phyloP scores from a whole-genome alignment of 35 echinoderm and acorn worm species.

The Ptychodera flava region DNA sequence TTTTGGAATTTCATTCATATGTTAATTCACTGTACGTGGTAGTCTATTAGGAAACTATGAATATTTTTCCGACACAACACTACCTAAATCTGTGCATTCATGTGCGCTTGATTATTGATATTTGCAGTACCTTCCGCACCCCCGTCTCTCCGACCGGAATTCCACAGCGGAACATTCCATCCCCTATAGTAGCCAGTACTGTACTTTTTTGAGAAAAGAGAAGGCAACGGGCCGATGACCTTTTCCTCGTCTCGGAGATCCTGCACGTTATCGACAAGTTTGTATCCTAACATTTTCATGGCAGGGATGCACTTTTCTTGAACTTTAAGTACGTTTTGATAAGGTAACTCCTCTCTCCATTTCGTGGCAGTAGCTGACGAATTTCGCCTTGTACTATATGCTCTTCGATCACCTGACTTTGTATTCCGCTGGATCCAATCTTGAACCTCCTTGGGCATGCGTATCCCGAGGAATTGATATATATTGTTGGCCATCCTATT shows the following conservation, averaged over 20 bases:
- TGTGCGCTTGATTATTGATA: not conserved
- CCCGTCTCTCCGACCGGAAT: not conserved
- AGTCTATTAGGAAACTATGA: too few species aligned
- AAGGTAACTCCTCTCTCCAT: conserved; percentile 57
- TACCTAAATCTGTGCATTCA: too few species aligned
- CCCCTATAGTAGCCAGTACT: too few species aligned
- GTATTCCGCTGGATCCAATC: conserved; percentile 79
- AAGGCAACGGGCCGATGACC: not conserved
- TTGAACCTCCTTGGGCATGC: conserved; percentile 40
- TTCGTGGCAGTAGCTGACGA: conserved; percentile 47
- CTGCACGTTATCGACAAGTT: conserved; percentile 6
- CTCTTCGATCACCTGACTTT: conserved; percentile 6
- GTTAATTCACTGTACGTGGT: too few species aligned
- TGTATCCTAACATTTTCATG: conserved; percentile 70
- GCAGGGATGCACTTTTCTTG: conserved; percentile 65
- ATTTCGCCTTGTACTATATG: conserved; percentile 78
- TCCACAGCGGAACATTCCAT: too few species aligned
- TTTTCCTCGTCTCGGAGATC: conserved; percentile 13
- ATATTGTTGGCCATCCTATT: conserved; percentile 41
- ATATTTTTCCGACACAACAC: too few species aligned
- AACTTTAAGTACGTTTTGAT: conserved; percentile 52
- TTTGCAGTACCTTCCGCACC: not conserved
- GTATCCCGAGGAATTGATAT: conserved; percentile 71
- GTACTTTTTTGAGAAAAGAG: too few species aligned
- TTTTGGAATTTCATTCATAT: too few species aligned